phyloP scores from a whole-genome alignment of 2,797 vertebrate genomes.

The Sebastes vulpes region DNA sequence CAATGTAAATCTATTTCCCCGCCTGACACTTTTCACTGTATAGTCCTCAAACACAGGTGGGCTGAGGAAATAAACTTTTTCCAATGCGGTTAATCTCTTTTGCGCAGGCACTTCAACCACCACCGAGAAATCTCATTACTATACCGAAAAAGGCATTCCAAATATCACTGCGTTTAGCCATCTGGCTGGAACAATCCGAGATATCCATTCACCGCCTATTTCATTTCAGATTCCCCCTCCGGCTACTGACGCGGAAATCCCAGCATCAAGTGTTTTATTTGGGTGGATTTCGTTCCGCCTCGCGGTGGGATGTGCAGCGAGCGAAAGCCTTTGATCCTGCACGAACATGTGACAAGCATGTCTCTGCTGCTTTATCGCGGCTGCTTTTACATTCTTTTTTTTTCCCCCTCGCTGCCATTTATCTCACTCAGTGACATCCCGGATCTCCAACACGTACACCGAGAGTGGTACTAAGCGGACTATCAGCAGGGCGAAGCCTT shows the following conservation, averaged over 20 bases:
- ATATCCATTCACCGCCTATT: constrained; percentile 24
- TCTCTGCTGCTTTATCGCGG: constrained; percentile 38
- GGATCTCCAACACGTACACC: constrained; percentile 52
- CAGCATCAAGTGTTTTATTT: constrained; percentile 39
- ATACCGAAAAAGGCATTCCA: constrained; percentile 3
- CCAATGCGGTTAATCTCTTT: constrained; percentile 4
- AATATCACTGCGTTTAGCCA: constrained; percentile 18
- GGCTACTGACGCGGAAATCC: constrained; percentile 30
- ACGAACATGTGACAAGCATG: constrained; percentile 33
- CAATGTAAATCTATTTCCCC: constrained; percentile 4
- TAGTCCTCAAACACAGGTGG: constrained; percentile 13
- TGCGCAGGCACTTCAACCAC: not conserved
- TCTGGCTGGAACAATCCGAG: constrained; percentile 35
- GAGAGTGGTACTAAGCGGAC: constrained; percentile 42
- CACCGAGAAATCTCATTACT: constrained; percentile 43
- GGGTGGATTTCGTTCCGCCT: constrained; percentile 34
- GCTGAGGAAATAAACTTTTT: constrained; percentile 3
- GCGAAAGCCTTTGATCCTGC: constrained; percentile 54
- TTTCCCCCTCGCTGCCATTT: constrained; percentile 22
- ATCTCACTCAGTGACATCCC: constrained; percentile 57
- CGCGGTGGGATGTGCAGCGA: not conserved
- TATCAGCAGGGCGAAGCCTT: constrained; percentile 29
- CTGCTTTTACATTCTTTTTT: constrained; percentile 13
- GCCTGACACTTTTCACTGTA: not conserved
- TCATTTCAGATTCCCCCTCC: constrained; percentile 15